Conservation (phyloP, 2,888 invertebrate species). For the Lomographa bimaculata region DNA sequence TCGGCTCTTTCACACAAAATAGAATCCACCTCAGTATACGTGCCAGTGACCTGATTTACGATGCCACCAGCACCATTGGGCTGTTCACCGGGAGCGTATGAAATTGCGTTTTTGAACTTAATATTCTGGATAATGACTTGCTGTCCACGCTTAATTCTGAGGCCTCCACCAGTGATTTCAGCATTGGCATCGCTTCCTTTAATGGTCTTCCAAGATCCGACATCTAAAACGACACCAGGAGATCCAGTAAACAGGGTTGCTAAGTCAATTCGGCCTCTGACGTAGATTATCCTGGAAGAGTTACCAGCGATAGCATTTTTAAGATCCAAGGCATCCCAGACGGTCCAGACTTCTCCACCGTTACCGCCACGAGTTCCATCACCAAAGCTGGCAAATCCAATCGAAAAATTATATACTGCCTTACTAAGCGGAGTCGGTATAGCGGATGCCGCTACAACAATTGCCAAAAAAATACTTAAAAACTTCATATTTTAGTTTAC, state of each 20-base stretch:
- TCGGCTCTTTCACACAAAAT: slow-evolving; percentile 9
- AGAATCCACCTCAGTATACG: slow-evolving; percentile 25
- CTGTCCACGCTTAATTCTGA: slow-evolving; percentile 11
- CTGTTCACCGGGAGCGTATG: slow-evolving; percentile 22
- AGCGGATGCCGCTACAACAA: background rate
- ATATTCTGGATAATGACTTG: slow-evolving; percentile 29
- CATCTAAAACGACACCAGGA: background rate
- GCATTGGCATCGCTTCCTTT: slow-evolving; percentile 8
- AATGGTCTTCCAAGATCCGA: slow-evolving; percentile 1
- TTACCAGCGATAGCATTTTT: background rate
- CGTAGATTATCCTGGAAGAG: background rate
- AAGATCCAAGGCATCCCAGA: no score
- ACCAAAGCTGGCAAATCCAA: background rate
- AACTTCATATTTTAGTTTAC: no score
- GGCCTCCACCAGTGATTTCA: slow-evolving; percentile 24
- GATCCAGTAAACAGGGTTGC: background rate
- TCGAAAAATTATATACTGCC: background rate
- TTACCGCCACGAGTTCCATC: background rate
- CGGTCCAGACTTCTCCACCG: background rate
- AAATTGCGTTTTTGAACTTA: slow-evolving; percentile 25
- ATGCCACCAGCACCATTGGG: slow-evolving; percentile 25
- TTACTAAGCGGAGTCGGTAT: background rate
- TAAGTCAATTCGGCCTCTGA: slow-evolving; percentile 1
- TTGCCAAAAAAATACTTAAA: no score
- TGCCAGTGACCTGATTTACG: background rate